These are phyloP conservation scores for Myoxocephalus aenaeus DNA, from an alignment of 2,797 vertebrate genomes.

Conservation along the genomic window DNA sequence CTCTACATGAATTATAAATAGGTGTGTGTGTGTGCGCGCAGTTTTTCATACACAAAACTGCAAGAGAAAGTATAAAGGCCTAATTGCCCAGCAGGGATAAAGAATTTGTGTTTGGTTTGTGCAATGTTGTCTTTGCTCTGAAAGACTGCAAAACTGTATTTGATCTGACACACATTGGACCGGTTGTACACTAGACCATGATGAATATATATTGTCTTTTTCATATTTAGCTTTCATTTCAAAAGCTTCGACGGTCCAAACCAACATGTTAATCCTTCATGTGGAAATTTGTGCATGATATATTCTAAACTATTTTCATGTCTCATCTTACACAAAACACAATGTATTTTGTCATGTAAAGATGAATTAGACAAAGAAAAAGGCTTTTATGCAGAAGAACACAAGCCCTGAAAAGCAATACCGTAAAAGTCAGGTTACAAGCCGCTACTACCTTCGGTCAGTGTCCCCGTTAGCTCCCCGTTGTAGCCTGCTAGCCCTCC, in stretches of 20 bases:
- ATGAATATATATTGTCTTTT: neutral
- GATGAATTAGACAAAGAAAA: neutral
- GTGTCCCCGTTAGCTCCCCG: too few species aligned
- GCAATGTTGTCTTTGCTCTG: slow-evolving; percentile 1
- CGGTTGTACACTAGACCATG: neutral
- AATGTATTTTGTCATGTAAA: neutral
- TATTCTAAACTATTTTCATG: neutral
- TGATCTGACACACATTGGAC: neutral
- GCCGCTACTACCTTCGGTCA: too few species aligned
- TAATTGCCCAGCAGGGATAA: slow-evolving; percentile 28
- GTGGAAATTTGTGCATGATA: neutral
- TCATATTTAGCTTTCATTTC: neutral
- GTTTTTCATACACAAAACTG: slow-evolving; percentile 23
- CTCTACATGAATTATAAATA: slow-evolving; percentile 67
- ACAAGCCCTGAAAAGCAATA: neutral
- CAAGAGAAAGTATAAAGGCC: slow-evolving; percentile 19
- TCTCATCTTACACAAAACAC: neutral
- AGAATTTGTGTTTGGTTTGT: slow-evolving; percentile 13
- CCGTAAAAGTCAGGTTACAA: too few species aligned
- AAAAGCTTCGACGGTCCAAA: neutral
- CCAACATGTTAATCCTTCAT: neutral
- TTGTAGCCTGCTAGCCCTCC: too few species aligned
- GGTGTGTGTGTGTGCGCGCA: slow-evolving; percentile 9
- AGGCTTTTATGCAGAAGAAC: too few species aligned
- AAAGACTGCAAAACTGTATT: neutral